Evolutionary conservation across 2,113 vertebrate genomes (phyloP).

Genomic region (Otocyon megalotis): DNA sequence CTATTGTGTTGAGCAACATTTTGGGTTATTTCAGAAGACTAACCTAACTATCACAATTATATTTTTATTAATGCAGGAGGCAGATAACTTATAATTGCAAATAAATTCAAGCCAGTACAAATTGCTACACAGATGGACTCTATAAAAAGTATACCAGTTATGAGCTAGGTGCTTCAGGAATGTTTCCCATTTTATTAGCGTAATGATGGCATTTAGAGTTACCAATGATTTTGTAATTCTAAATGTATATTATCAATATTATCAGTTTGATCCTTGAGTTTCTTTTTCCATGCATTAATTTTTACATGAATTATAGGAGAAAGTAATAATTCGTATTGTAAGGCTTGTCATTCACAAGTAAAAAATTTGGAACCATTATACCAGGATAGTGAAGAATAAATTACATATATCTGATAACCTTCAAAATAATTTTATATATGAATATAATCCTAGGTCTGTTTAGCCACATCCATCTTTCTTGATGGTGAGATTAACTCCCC

Average conservation of each 20-base stretch:
- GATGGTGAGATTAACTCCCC: background rate
- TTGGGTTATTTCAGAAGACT: background rate
- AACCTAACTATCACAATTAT: background rate
- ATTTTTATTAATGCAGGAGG: constrained; percentile 49
- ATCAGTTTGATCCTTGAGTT: background rate
- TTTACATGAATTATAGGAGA: background rate
- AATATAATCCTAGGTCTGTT: background rate
- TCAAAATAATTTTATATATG: constrained; percentile 42
- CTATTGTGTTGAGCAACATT: background rate
- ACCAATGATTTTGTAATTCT: background rate
- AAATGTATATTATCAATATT: background rate
- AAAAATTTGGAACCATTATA: constrained; percentile 1
- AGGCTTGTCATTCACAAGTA: background rate
- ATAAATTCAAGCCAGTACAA: background rate
- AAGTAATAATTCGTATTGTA: constrained; percentile 7
- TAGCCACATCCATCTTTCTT: constrained; percentile 14
- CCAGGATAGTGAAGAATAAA: background rate
- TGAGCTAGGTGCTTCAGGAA: background rate
- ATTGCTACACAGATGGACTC: background rate
- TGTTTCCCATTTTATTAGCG: constrained; percentile 33
- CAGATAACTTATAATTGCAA: constrained; percentile 13
- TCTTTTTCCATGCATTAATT: constrained; percentile 43
- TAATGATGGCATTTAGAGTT: constrained; percentile 37
- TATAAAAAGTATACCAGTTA: background rate
- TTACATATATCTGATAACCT: background rate